phyloP scores from a whole-genome alignment of 2,797 vertebrate species.

The Sebastes dallii region DNA sequence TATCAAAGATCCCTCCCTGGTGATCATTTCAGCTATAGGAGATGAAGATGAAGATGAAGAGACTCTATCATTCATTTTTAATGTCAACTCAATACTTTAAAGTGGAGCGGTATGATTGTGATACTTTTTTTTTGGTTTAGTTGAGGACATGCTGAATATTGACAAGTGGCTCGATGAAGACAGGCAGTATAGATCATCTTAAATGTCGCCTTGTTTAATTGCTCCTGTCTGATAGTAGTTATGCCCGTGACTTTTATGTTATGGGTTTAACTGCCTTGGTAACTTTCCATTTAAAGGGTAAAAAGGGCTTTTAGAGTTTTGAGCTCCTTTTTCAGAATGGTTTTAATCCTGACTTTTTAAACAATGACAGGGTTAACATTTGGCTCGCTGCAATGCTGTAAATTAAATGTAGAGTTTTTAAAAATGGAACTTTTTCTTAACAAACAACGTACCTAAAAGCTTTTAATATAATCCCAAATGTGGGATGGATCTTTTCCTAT shows the following conservation, averaged over 20 bases:
- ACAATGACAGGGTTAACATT: slow-evolving; percentile 63
- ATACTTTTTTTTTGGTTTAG: slow-evolving; percentile 73
- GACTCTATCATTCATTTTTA: slow-evolving; percentile 84
- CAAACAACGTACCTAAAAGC: not conserved
- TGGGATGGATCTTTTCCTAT: not conserved
- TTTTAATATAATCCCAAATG: not conserved
- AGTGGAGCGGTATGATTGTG: slow-evolving; percentile 72
- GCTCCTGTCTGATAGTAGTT: slow-evolving; percentile 76
- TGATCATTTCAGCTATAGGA: slow-evolving; percentile 75
- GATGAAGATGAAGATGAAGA: slow-evolving; percentile 71
- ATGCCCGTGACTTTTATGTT: slow-evolving; percentile 78
- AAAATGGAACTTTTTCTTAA: slow-evolving; percentile 7
- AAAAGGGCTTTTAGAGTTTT: slow-evolving; percentile 65
- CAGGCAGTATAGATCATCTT: slow-evolving; percentile 77
- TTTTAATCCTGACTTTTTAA: slow-evolving; percentile 61
- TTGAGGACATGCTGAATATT: slow-evolving; percentile 80
- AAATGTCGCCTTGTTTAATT: slow-evolving; percentile 81
- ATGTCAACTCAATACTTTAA: slow-evolving; percentile 81
- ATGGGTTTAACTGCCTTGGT: slow-evolving; percentile 71
- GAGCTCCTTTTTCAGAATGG: slow-evolving; percentile 45
- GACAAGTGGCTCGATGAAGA: slow-evolving; percentile 77
- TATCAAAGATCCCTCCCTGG: slow-evolving; percentile 77
- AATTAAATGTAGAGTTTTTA: slow-evolving; percentile 23
- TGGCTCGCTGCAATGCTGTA: slow-evolving; percentile 29
- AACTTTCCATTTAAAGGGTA: slow-evolving; percentile 77